These are phyloP conservation scores for Agonopterix alstromeriana DNA, from an alignment of 2,888 invertebrate species.

Conservation along the genomic window DNA sequence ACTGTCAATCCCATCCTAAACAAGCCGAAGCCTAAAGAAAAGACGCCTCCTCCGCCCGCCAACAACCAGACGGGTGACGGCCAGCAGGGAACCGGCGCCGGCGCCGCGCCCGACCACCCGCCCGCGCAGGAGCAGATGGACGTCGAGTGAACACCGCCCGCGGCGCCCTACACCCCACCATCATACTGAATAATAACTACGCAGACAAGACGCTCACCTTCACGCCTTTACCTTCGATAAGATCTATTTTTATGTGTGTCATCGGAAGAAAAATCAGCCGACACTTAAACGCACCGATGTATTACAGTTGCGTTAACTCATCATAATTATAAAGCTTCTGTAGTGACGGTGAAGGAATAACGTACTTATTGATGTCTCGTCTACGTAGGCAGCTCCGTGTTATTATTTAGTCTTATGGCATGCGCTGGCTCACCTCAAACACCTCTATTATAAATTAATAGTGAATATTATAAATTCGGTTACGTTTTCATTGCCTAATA, in stretches of 20 bases:
- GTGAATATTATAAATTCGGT: slow-evolving; percentile 36
- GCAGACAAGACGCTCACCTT: background rate
- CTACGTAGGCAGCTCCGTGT: slow-evolving; percentile 7
- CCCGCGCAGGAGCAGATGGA: slow-evolving; percentile 61
- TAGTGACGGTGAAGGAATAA: too few relatives aligned
- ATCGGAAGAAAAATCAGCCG: background rate
- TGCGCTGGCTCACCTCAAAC: slow-evolving; percentile 14
- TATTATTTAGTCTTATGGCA: slow-evolving; percentile 26
- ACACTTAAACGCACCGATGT: background rate
- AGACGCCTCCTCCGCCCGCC: slow-evolving; percentile 59
- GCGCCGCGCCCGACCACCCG: slow-evolving; percentile 22
- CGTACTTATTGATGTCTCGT: slow-evolving; percentile 5
- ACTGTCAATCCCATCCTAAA: slow-evolving; percentile 86
- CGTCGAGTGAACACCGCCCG: slow-evolving; percentile 49
- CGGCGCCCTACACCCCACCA: slow-evolving; percentile 7
- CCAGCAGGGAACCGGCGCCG: slow-evolving; percentile 6
- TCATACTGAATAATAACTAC: background rate
- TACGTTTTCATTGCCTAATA: slow-evolving; percentile 17
- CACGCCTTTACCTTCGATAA: background rate
- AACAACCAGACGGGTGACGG: slow-evolving; percentile 20
- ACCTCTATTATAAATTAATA: slow-evolving; percentile 28
- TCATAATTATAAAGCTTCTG: too few relatives aligned
- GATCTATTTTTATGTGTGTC: background rate
- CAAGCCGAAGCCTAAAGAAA: slow-evolving; percentile 92
- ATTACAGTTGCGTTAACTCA: background rate